A percentile compares a stretch with the other conserved stretches of the same genome.
Evolutionary conservation across 2,797 vertebrate species (phyloP).

Genomic region (Chiloscyllium punctatum): DNA sequence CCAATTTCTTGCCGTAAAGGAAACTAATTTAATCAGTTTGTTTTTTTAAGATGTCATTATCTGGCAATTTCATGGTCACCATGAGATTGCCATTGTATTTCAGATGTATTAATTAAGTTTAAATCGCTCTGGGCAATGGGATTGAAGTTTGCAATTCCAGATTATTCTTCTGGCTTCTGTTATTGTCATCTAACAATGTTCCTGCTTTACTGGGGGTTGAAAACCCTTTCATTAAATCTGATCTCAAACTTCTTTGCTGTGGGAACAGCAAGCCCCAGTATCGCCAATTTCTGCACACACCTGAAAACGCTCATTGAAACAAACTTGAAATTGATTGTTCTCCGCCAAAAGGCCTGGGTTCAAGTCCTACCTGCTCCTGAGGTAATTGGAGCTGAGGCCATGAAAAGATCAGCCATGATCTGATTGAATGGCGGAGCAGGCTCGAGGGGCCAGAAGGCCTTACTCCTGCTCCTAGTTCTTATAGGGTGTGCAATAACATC

Average conservation of each 20-base stretch:
- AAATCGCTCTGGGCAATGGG: neutral
- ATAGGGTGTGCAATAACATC: too few species aligned
- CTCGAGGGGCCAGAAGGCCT: too few species aligned
- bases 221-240: neutral
- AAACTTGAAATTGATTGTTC: neutral
- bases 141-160: too few species aligned
- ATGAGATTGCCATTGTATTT: neutral
- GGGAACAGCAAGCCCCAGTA: neutral
- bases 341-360: too few species aligned
- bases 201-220: too few species aligned
- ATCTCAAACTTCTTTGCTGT: neutral
- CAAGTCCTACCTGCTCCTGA: too few species aligned
- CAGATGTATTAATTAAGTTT: neutral
- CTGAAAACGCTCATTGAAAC: neutral
- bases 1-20: neutral
- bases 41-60: neutral
- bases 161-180: neutral
- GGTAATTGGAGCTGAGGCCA: too few species aligned
- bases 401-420: too few species aligned
- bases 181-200: too few species aligned
- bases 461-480: too few species aligned
- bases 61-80: neutral
- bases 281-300: neutral
- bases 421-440: too few species aligned
- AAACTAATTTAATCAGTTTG: neutral